Evolutionary conservation across 2,797 vertebrate genomes (phyloP).

Genomic region (Argentina silus): DNA sequence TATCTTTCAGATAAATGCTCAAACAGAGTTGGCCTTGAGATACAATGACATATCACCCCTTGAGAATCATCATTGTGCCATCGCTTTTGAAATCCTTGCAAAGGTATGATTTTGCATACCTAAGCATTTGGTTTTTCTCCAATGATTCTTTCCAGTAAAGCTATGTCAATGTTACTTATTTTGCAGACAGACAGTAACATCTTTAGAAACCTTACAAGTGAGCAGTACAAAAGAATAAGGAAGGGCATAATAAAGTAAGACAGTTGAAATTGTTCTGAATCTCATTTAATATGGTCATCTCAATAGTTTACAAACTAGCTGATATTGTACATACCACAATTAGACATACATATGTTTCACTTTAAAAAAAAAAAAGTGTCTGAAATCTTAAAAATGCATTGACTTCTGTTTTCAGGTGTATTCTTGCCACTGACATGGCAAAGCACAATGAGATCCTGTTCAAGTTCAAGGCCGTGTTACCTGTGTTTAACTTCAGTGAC

Average conservation of each 20-base stretch:
- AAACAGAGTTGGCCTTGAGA: conserved; percentile 79
- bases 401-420: conserved; percentile 63
- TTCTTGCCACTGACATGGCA: conserved; percentile 82
- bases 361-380: no score
- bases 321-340: neutral
- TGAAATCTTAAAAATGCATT: no score
- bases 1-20: conserved; percentile 78
- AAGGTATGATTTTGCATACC: conserved; percentile 59
- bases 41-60: conserved; percentile 84
- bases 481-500: conserved; percentile 55
- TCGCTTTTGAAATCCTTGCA: conserved; percentile 81
- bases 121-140: neutral
- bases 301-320: no score
- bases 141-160: neutral
- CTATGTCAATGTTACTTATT: conserved; percentile 20
- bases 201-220: conserved; percentile 78
- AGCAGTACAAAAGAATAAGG: conserved; percentile 81
- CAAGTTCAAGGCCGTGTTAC: conserved; percentile 69
- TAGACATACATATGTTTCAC: neutral
- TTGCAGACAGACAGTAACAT: conserved; percentile 79
- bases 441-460: conserved; percentile 80
- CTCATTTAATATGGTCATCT: no score
- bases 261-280: conserved; percentile 5
- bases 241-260: conserved; percentile 83
- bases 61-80: conserved; percentile 84